Conservation (phyloP, 53 echinoderm and acorn worm species). For the Zoroaster sp. region DNA sequence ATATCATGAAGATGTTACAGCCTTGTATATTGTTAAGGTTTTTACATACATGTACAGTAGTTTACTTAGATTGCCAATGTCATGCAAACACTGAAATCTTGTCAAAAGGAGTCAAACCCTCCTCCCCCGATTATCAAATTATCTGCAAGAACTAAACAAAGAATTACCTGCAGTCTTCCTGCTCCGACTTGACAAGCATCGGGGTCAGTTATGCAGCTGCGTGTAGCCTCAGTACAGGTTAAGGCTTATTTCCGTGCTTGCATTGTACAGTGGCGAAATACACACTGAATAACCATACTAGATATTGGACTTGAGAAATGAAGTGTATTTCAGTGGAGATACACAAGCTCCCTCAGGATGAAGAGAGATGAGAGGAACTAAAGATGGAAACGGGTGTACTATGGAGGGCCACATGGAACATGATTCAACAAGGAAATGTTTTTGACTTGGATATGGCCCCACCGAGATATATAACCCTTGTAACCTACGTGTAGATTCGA, state of each 20-base stretch:
- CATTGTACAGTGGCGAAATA: not conserved
- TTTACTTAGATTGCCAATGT: not conserved
- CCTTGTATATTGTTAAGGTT: no score
- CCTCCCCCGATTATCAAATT: not conserved
- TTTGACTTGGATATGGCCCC: not conserved
- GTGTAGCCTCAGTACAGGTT: not conserved
- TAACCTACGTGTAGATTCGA: conserved; percentile 4
- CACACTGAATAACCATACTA: not conserved
- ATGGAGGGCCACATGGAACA: conserved; percentile 15
- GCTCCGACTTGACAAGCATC: not conserved
- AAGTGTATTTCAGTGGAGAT: not conserved
- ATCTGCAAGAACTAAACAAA: not conserved
- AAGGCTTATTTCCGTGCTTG: not conserved
- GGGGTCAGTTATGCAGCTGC: not conserved
- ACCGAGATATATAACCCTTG: not conserved
- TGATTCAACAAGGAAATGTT: not conserved
- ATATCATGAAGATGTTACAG: no score
- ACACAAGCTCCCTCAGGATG: not conserved
- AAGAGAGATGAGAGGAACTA: not conserved
- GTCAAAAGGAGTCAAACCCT: not conserved
- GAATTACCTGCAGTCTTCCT: not conserved
- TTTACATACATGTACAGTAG: no score
- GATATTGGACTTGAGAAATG: conserved; percentile 22
- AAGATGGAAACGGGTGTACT: not conserved
- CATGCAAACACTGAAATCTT: not conserved